Conservation (phyloP, 2,888 invertebrate genomes). For the Spodoptera picta region DNA sequence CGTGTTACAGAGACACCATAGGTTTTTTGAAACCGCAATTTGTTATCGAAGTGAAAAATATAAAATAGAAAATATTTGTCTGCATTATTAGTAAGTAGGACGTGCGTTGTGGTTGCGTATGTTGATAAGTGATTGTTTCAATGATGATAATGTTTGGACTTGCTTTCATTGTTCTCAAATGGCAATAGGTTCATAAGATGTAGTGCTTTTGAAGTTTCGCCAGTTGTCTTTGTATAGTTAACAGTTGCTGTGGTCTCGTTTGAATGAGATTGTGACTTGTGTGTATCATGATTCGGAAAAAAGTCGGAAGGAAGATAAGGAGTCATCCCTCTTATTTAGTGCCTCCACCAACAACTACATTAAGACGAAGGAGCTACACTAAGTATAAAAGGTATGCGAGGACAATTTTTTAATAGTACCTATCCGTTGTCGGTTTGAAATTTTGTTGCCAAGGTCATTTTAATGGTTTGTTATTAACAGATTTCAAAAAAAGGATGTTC, state of each 20-base stretch:
- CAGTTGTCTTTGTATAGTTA: slow-evolving; percentile 28
- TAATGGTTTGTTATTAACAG: slow-evolving; percentile 4
- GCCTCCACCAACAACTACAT: slow-evolving; percentile 51
- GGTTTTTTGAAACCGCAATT: slow-evolving; percentile 19
- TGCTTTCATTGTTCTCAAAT: slow-evolving; percentile 51
- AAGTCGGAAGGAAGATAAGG: slow-evolving; percentile 46
- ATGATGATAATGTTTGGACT: slow-evolving; percentile 51
- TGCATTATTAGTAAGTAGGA: slow-evolving; percentile 24
- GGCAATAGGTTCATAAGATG: slow-evolving; percentile 27
- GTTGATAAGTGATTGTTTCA: slow-evolving; percentile 46
- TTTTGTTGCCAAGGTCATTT: too few relatives aligned
- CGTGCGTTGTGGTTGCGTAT: slow-evolving; percentile 36
- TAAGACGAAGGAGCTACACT: slow-evolving; percentile 60
- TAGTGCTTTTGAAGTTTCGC: slow-evolving; percentile 40
- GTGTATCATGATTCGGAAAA: slow-evolving; percentile 54
- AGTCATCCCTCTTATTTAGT: slow-evolving; percentile 55
- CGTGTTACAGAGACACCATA: slow-evolving; percentile 32
- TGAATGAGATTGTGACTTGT: neutral
- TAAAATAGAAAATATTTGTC: slow-evolving; percentile 31
- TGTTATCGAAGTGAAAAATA: slow-evolving; percentile 39
- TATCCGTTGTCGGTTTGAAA: too few relatives aligned
- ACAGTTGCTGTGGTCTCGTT: slow-evolving; percentile 24
- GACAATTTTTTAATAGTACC: neutral
- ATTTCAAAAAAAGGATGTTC: too few relatives aligned
- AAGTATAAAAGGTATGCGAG: slow-evolving; percentile 56